Evolutionary conservation across 2,888 invertebrate genomes (phyloP), one percentile per base, ranked within the genome.

Genomic region (Eremobia ochroleuca): DNA sequence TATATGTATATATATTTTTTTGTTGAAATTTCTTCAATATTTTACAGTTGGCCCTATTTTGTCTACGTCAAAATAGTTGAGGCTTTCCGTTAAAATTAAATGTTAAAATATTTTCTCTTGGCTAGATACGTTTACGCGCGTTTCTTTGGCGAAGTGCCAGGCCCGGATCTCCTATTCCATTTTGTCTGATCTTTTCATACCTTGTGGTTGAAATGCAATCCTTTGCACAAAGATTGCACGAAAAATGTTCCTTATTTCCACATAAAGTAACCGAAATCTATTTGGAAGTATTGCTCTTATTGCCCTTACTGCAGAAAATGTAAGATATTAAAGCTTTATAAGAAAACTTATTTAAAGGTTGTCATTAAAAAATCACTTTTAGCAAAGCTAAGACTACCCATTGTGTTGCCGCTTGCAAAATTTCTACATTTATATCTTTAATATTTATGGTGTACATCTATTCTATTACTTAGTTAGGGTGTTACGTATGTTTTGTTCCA

Each of bases 131-230:
- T 74, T 55, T 31, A n/a, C 25, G 5, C 18, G 25, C 43, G 25
- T 61, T 61, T 25, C 15, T 64, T 62, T 82, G 82, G 83, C 82
- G 6, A 58, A 21, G 6, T 31, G 79, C 83, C 82, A 79, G 52
- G n/a, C 4, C 58, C 2, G 21, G 46, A 21, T 69, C 31, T 65
- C 34, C 59, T 67, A 64, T 79, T 72, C 34, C 46, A 82, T 82
- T 72, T 34, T 9, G 37, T 75, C 46, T 59, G 79, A 79, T 79
- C 69, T 82, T 81, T 66, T 62, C 40, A 49, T 49, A 43, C 75
- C 72, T 79, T 69, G 71, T 49, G 61, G 52, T 77, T 72, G 72
- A 75, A 83, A 64, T 69, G 68, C 68, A 79, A 82, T 82, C 55
- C 34, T 71, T 71, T 74, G 34, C n/a, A 49, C 21, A n/a, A 37